Conservation (phyloP, 2,113 vertebrate species). For the Pituophis catenifer region DNA sequence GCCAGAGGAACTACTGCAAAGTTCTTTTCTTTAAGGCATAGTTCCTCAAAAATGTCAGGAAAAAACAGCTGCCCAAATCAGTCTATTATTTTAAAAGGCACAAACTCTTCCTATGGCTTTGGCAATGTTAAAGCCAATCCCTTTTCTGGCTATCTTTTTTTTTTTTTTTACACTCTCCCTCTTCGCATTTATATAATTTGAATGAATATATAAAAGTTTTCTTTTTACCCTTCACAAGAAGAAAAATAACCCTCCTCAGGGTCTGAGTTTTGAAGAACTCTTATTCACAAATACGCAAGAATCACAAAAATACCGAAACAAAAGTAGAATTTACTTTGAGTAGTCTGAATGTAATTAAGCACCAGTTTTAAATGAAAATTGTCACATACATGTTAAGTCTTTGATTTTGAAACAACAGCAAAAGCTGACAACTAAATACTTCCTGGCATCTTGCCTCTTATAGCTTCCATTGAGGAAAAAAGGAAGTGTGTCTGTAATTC, state of each 20-base stretch:
- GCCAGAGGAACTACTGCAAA: slow-evolving; percentile 60
- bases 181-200: slow-evolving; percentile 37
- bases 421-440: slow-evolving; percentile 52
- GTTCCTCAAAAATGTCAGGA: slow-evolving; percentile 75
- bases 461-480: slow-evolving; percentile 33
- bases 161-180: slow-evolving; percentile 36
- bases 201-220: slow-evolving; percentile 34
- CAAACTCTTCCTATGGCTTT: slow-evolving; percentile 78
- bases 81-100: slow-evolving; percentile 78
- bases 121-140: slow-evolving; percentile 64
- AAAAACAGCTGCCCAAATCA: slow-evolving; percentile 74
- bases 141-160: slow-evolving; percentile 57
- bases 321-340: slow-evolving; percentile 71
- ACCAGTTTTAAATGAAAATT: slow-evolving; percentile 73
- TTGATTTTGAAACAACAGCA: slow-evolving; percentile 39
- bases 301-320: slow-evolving; percentile 61
- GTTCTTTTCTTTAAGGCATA: slow-evolving; percentile 77
- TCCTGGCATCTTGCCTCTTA: slow-evolving; percentile 48
- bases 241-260: slow-evolving; percentile 49
- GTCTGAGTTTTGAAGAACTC: slow-evolving; percentile 32
- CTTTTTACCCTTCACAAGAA: slow-evolving; percentile 53
- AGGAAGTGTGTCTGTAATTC: slow-evolving; percentile 42
- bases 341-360: slow-evolving; percentile 74
- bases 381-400: slow-evolving; percentile 54
- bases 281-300: slow-evolving; percentile 62